phyloP scores from a whole-genome alignment of 2,888 invertebrate genomes.

The Hedychridium roseum region DNA sequence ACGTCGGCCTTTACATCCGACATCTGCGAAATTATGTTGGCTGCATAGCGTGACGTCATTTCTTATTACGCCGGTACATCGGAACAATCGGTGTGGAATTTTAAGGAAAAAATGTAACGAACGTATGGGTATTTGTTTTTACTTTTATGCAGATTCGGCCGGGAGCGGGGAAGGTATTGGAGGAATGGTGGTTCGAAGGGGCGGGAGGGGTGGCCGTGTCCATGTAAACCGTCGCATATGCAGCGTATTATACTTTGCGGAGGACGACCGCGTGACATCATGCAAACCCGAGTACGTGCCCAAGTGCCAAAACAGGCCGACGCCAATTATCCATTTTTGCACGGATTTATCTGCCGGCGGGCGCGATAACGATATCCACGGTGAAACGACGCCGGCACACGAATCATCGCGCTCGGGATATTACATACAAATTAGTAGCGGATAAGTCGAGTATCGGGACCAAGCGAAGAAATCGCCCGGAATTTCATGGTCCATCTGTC shows the following conservation, averaged over 20 bases:
- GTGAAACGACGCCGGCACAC: slow-evolving; percentile 17
- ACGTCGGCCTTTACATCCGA: no score
- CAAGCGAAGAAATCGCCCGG: neutral
- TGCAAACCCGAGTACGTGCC: slow-evolving; percentile 50
- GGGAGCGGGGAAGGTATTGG: no score
- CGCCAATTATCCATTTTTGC: slow-evolving; percentile 59
- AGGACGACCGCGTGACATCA: slow-evolving; percentile 47
- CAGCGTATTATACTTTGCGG: slow-evolving; percentile 36
- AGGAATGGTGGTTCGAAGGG: no score
- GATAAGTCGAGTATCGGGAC: slow-evolving; percentile 13
- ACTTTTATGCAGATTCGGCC: no score
- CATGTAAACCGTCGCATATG: no score
- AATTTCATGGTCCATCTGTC: neutral
- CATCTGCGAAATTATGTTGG: no score
- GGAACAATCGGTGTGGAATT: no score
- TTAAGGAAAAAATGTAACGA: no score
- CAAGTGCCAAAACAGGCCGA: slow-evolving; percentile 50
- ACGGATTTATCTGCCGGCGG: slow-evolving; percentile 55
- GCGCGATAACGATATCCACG: slow-evolving; percentile 43
- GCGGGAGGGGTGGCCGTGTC: no score
- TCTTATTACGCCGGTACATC: no score
- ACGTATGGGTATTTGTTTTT: no score
- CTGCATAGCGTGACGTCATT: no score
- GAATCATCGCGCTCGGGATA: slow-evolving; percentile 36
- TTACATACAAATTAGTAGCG: slow-evolving; percentile 30